Percentiles rank a stretch among this genome's conserved stretches.
phyloP scores from a whole-genome alignment of 2,888 invertebrate species.

The Hyalella azteca region DNA sequence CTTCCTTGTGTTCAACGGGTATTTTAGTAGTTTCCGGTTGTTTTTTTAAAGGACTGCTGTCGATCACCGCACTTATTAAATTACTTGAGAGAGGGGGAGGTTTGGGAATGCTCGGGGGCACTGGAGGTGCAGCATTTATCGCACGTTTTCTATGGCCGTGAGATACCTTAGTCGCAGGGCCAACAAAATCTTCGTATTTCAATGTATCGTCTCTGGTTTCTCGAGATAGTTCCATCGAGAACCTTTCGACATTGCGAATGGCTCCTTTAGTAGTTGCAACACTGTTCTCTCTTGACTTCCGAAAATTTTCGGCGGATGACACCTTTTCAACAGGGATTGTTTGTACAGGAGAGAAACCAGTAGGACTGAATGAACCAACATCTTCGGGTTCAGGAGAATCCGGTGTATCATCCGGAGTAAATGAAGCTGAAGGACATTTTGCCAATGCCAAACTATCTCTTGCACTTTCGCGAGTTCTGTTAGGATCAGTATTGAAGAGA shows the following conservation, averaged over 20 bases:
- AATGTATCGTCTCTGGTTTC: constrained; percentile 36
- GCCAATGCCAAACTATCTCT: no score
- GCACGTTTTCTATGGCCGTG: constrained; percentile 37
- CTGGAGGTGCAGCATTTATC: not conserved
- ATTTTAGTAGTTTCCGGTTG: no score
- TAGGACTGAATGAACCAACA: constrained; percentile 37
- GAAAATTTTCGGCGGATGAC: not conserved
- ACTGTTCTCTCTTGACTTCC: not conserved
- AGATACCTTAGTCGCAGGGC: constrained; percentile 41
- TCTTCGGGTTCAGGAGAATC: constrained; percentile 52
- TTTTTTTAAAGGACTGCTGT: not conserved
- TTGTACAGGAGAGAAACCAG: constrained; percentile 39
- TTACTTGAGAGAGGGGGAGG: constrained; percentile 5
- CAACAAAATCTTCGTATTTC: constrained; percentile 56
- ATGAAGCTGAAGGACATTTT: not conserved
- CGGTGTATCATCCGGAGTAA: constrained; percentile 43
- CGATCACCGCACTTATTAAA: not conserved
- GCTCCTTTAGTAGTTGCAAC: no score
- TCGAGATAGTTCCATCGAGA: not conserved
- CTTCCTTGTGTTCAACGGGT: no score
- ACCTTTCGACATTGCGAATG: no score
- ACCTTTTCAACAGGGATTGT: constrained; percentile 45
- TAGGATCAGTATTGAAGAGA: no score
- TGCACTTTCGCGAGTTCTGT: no score
- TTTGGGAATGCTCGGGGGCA: constrained; percentile 6